Conservation (phyloP, 2,797 vertebrate species). For the Petrocephalus schoutedeni region DNA sequence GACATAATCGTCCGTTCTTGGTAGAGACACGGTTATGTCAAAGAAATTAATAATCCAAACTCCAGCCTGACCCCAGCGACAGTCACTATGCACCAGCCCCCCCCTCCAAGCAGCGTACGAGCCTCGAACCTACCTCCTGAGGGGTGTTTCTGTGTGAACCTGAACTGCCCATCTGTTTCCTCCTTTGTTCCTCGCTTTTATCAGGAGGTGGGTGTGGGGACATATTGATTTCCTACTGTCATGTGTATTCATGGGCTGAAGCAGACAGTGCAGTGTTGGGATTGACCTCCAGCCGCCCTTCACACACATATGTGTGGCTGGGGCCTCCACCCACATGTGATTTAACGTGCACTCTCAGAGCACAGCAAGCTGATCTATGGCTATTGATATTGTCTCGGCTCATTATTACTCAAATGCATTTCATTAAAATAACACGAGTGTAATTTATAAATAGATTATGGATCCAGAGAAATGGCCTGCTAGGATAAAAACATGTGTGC, state of each 20-base stretch:
- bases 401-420: slow-evolving; percentile 13
- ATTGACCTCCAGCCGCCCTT: background rate
- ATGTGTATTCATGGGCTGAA: background rate
- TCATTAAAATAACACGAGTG: background rate
- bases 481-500: background rate
- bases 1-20: background rate
- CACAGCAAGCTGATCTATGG: background rate
- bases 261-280: background rate
- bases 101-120: background rate
- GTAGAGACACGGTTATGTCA: background rate
- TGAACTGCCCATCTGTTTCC: background rate
- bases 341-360: background rate
- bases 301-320: background rate
- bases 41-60: background rate
- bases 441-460: background rate
- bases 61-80: background rate
- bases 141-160: background rate
- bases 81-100: background rate
- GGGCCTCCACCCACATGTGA: background rate
- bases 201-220: background rate
- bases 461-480: background rate
- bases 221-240: background rate
- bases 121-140: background rate
- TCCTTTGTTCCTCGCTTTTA: background rate
- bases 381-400: background rate